Percentiles rank a stretch among this genome's conserved stretches.
Evolutionary conservation across 2,113 vertebrate species (phyloP).

Genomic region (Phylloscopus whistleri): DNA sequence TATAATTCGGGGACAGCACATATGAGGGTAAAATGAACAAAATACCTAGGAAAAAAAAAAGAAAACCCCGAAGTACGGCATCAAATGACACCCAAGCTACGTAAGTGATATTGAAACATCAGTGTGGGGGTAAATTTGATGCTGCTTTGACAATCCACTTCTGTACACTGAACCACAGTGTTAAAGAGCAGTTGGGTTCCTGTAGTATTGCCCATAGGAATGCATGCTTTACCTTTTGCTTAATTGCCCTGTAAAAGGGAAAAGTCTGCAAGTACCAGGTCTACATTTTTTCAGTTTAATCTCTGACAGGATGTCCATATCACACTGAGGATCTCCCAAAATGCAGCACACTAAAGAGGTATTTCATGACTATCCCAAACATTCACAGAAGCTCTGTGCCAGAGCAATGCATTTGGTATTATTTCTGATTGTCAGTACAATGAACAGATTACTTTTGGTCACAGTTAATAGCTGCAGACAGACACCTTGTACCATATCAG

Average conservation of each 20-base stretch:
- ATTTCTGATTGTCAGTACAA: neutral
- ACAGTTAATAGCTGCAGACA: neutral
- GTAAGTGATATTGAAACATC: neutral
- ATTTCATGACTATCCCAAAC: neutral
- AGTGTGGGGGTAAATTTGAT: neutral
- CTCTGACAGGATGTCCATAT: neutral
- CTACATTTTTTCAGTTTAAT: neutral
- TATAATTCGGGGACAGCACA: neutral
- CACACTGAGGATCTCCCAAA: neutral
- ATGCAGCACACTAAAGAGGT: rapidly evolving
- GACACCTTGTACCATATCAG: neutral
- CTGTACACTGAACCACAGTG: neutral
- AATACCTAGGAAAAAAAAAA: neutral
- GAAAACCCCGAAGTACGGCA: neutral
- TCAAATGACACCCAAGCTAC: neutral
- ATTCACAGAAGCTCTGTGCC: neutral
- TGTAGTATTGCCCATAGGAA: neutral
- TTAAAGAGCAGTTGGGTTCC: neutral
- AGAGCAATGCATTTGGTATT: neutral
- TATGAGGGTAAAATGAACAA: neutral
- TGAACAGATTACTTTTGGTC: neutral
- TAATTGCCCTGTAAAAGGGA: neutral
- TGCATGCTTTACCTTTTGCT: neutral
- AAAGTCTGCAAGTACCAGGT: neutral
- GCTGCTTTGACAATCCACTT: neutral